Evolutionary conservation across 2,797 vertebrate genomes (phyloP), one percentile per base, ranked within the genome.

Genomic region (Cossypha niveicapilla): DNA sequence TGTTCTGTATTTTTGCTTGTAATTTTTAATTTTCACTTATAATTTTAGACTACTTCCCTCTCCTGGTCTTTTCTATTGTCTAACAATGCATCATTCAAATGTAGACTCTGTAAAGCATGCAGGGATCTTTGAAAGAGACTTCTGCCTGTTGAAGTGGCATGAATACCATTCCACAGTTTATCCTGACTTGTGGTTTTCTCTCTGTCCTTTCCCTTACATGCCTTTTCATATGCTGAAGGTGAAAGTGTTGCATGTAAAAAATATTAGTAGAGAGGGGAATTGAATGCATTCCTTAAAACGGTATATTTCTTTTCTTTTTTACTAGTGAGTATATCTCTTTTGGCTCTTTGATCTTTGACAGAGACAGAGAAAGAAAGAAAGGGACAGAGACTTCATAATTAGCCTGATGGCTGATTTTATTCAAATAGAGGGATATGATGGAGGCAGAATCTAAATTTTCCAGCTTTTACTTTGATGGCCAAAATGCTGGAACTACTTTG

Each of bases 1-100:
- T 51, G 16, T 81, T 86, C 68, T 70, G 58, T 81, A 75, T 78
- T 91, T 93, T 91, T 2, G 0, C 53, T 80, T 18, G 37, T 47
- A 79, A 85, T 82, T 96, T 82, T 62, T 45, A 83, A 86, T 93
- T 92, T 94, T 94, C 65, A 47, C 62, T 41, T 91, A 44, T 35
- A 42, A 53, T 76, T 91, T 93, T 51, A 70, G 68, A 54, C 35
- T 72, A 2, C 28, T 92, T 84, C 24, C 22, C 72, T 95, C 68
- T 93, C 30, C 75, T 88, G 53, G 23, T 54, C 75, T 68, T 92
- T 37, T 67, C 39, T 50, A 58, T 88, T 82, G 51, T 95, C 79
- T 94, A 50, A 71, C 32, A 90, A 78, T 48, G 74, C 54, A 60
- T 90, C 54, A 80, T 60, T 92, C 63, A 89, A 83, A 83, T 48